Evolutionary conservation across 2,888 invertebrate species (phyloP).

Genomic region (Diaprepes abbreviatus): DNA sequence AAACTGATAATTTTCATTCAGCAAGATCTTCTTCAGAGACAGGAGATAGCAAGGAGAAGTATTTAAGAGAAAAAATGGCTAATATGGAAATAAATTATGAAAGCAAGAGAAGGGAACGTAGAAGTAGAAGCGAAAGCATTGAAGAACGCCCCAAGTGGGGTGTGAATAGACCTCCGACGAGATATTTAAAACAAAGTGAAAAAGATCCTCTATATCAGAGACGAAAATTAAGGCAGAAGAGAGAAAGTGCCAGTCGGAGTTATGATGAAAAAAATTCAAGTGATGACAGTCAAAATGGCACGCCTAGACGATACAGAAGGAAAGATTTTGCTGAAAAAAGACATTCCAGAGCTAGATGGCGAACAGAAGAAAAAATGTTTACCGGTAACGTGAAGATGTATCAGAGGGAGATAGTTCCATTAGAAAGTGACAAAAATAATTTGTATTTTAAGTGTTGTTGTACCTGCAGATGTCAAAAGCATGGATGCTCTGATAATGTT

Average conservation of each 20-base stretch:
- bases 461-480: constrained; percentile 64
- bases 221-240: constrained; percentile 76
- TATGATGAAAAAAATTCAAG: constrained; percentile 70
- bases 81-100: constrained; percentile 71
- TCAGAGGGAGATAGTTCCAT: constrained; percentile 69
- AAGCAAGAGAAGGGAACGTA: constrained; percentile 71
- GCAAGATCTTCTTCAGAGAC: constrained; percentile 53
- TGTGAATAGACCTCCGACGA: constrained; percentile 82
- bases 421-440: constrained; percentile 70
- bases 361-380: constrained; percentile 68
- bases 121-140: constrained; percentile 72
- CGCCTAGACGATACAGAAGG: constrained; percentile 69
- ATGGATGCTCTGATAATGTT: constrained; percentile 63
- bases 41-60: constrained; percentile 61
- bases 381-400: constrained; percentile 65
- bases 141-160: constrained; percentile 82
- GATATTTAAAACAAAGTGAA: constrained; percentile 91
- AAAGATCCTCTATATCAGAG: constrained; percentile 88
- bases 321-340: constrained; percentile 67
- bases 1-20: constrained; percentile 70
- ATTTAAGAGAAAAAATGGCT: constrained; percentile 62
- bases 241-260: constrained; percentile 69
- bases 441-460: constrained; percentile 61
- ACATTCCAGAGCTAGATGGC: constrained; percentile 63
- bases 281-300: constrained; percentile 74